These are phyloP conservation scores for Takifugu ocellatus DNA, from an alignment of 2,797 vertebrate species.

Conservation along the genomic window DNA sequence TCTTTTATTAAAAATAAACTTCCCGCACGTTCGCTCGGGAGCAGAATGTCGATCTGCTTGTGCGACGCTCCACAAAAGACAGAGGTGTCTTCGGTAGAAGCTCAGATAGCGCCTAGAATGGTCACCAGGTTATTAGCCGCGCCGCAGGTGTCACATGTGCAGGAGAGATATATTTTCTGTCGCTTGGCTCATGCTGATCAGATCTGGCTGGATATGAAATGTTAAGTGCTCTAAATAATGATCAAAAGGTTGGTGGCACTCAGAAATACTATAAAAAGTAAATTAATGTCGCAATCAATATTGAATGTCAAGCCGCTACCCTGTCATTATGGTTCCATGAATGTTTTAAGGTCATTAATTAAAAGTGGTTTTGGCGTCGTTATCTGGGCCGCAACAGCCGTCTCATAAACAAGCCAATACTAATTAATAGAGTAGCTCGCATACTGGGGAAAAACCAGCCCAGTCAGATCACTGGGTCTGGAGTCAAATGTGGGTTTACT, in stretches of 20 bases:
- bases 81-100: no score
- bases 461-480: constrained; percentile 33
- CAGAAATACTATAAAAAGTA: constrained; percentile 47
- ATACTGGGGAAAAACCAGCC: constrained; percentile 41
- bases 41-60: no score
- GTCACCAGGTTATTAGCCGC: no score
- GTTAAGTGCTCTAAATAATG: constrained; percentile 3
- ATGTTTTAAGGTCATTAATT: constrained; percentile 75
- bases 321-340: constrained; percentile 64
- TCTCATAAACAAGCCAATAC: constrained; percentile 59
- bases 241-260: neutral
- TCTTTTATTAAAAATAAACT: no score
- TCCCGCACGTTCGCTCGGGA: no score
- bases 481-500: constrained; percentile 30
- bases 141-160: no score
- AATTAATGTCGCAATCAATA: constrained; percentile 64
- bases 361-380: constrained; percentile 67
- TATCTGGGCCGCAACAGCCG: constrained; percentile 67
- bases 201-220: constrained; percentile 26
- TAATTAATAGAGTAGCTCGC: constrained; percentile 64
- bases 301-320: constrained; percentile 58
- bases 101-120: no score
- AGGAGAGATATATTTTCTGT: no score
- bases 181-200: neutral
- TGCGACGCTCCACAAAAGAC: no score